These are phyloP conservation scores for Hoplostethus mediterraneus DNA, from an alignment of 2,797 vertebrate genomes.

Conservation along the genomic window DNA sequence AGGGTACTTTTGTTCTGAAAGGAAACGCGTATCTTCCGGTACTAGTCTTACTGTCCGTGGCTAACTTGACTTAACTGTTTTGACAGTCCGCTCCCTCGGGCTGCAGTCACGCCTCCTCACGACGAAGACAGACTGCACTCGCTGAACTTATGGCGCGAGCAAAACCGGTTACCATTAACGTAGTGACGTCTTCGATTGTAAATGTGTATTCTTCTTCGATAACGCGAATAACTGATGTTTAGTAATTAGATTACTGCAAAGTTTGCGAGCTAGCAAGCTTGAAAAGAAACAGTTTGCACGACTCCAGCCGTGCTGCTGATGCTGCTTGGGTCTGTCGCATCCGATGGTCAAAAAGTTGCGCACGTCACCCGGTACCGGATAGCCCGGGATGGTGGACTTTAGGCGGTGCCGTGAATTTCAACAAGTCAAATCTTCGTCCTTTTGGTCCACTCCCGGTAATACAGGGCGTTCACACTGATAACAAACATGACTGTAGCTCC, in stretches of 20 bases:
- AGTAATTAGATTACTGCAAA: not conserved
- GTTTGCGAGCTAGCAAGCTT: not conserved
- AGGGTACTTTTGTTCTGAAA: too few relatives aligned
- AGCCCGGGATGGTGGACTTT: not conserved
- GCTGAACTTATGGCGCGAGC: not conserved
- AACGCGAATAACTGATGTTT: not conserved
- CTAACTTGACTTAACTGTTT: too few relatives aligned
- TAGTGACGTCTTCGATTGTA: not conserved
- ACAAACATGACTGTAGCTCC: too few relatives aligned
- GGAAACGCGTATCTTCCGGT: too few relatives aligned
- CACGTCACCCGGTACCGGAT: not conserved
- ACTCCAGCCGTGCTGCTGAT: not conserved
- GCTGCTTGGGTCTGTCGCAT: not conserved
- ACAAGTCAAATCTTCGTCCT: not conserved
- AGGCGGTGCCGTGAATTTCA: not conserved
- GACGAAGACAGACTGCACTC: not conserved
- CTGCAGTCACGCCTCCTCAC: slow-evolving; percentile 5
- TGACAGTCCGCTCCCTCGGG: not conserved
- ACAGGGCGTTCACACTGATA: too few relatives aligned
- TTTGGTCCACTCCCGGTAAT: not conserved
- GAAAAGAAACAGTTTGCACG: too few relatives aligned
- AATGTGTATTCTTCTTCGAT: not conserved
- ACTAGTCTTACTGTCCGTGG: too few relatives aligned
- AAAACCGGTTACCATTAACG: not conserved
- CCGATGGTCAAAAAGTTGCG: not conserved